Evolutionary conservation across 2,113 vertebrate genomes (phyloP), one percentile per base, ranked within the genome.

Genomic region (Campylomormyrus tamandua): DNA sequence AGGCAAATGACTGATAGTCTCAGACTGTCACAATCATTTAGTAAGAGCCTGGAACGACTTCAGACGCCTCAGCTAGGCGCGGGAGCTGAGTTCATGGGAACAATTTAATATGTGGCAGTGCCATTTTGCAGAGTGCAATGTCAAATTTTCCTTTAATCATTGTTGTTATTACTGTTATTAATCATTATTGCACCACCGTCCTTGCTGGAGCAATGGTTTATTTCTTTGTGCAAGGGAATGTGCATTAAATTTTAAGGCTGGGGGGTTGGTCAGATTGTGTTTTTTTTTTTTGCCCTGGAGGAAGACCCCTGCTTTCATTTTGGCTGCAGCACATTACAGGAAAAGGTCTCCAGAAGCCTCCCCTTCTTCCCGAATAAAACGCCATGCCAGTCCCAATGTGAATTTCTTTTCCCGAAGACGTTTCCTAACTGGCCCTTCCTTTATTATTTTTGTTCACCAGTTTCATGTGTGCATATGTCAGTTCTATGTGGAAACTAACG

Each of bases 231-330:
- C 90, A 92, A 93, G 93, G 93, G 92, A 95, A 92, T 94, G 93
- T 93, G 92, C 95, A 96, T 96, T 96, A 96, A 96, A 96, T 91
- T 96, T 96, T 95, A 95, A 96, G 93, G 93, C 91, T 93, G 91
- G 90, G 87, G 93, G 93, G 93, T 94, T 27, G 93, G 93, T 94
- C 92, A 95, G 95, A 95, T 95, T 95, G 93, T 95, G 24, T 62
- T n/a, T 94, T 96, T 95, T 89, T 96, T 95, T 95, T 95, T 95
- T 94, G 95, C 95, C 95, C 91, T 91, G 11, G 95, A 95, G 95
- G 95, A 94, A 95, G 94, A 94, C 83, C 90, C 91, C 93, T 90
- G 93, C 94, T 96, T 96, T 96, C 94, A 96, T 96, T 96, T 96
- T 91, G 88, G 92, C 93, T 91, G 27, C 93, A 92, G 91, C 74